Base-by-base conservation (phyloP, 2,888 invertebrate species). In the Agrochola circellaris region DNA sequence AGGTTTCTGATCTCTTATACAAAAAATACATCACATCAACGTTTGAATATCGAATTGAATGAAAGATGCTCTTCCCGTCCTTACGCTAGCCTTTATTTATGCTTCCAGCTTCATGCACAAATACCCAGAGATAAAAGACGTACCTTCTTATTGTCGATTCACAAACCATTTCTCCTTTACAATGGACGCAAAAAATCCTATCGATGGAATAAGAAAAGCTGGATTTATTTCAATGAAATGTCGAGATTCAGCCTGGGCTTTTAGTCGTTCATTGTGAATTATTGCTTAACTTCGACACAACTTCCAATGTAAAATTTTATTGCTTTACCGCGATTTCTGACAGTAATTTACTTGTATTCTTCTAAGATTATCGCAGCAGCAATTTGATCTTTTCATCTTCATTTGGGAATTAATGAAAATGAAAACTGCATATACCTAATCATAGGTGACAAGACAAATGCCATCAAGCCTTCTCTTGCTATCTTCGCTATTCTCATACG, bases 111-210 rank as follows among this genome's bases (percentile, higher is more conserved):
- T 82, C 85, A 88, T 90, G 88, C 88, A 85, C 88, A 89, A 87
- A 90, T 90, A 88, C 83, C 84, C 83, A 84, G 85, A 88, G 89
- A 91, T 92, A 92, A 92, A 92, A 89, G 87, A 88, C 86, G 87
- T 87, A 89, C 87, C 88, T 87, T 89, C 90, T 89, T 90, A 90
- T 90, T 92, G 91, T 90, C 89, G 89, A 91, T 91, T 91, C 88
- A 86, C 90, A 91, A 91, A 89, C 91, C 91, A 90, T 92, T 93
- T 90, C 89, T 88, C 83, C 83, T 89, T 85, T 84, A 89, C 89
- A 90, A 89, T 89, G 85, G 87, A 88, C 82, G 87, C 81, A 89
- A 89, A 90, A 90, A 89, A 86, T 86, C 74, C 85, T 79, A 83
- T 87, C 71, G 81, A 82, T 74, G 83, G 79, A 84, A 81, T 87